These are phyloP conservation scores for Thelaira solivaga DNA, from an alignment of 2,888 invertebrate genomes.

Conservation along the genomic window DNA sequence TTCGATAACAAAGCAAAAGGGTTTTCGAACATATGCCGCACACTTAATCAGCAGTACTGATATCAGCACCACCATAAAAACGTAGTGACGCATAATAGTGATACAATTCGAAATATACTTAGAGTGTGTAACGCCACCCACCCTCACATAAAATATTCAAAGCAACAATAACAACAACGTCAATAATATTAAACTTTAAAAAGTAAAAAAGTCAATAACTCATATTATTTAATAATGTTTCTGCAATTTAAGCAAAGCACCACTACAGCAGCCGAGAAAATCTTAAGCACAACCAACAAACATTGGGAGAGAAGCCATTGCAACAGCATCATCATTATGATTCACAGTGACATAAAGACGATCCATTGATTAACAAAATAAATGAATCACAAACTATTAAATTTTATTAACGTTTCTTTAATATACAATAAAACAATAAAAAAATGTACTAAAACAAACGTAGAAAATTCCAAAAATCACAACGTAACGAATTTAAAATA, in stretches of 20 bases:
- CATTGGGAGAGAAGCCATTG: slow-evolving; percentile 20
- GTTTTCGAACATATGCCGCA: slow-evolving; percentile 19
- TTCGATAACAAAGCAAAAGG: slow-evolving; percentile 3
- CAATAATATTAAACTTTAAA: not conserved
- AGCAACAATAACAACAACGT: slow-evolving; percentile 26
- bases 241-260: slow-evolving; percentile 31
- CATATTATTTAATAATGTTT: slow-evolving; percentile 43
- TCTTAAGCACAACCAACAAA: slow-evolving; percentile 13
- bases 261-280: slow-evolving; percentile 22
- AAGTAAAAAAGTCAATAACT: not conserved
- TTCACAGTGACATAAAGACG: slow-evolving; percentile 35
- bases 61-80: slow-evolving; percentile 11
- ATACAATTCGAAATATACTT: slow-evolving; percentile 7
- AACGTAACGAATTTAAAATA: slow-evolving; percentile 10
- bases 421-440: slow-evolving; percentile 5
- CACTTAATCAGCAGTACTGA: slow-evolving; percentile 6
- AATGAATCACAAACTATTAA: slow-evolving; percentile 48
- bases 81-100: slow-evolving; percentile 9
- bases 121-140: slow-evolving; percentile 36
- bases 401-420: slow-evolving; percentile 44
- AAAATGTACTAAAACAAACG: slow-evolving; percentile 20
- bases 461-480: slow-evolving; percentile 12
- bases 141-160: slow-evolving; percentile 18
- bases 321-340: slow-evolving; percentile 45
- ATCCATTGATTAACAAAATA: slow-evolving; percentile 13